Percentiles rank a stretch among this genome's conserved stretches.
phyloP scores from a whole-genome alignment of 1,140 invertebrate genomes.

The Chionoecetes opilio region DNA sequence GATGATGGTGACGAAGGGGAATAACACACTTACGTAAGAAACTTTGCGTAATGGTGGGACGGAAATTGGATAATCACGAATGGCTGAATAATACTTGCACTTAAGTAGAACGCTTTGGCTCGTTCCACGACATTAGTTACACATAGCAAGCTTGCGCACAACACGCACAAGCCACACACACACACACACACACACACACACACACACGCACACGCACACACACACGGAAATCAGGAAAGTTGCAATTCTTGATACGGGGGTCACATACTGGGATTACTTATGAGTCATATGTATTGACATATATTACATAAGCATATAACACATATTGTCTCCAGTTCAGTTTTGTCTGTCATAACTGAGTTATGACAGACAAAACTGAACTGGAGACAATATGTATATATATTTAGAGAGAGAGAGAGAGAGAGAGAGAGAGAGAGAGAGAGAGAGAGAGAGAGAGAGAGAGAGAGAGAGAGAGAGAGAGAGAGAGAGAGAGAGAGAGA shows the following conservation, averaged over 20 bases:
- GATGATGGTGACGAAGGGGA: neutral
- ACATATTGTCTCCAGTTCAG: too few species aligned
- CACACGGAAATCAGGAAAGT: neutral
- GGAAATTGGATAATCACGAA: neutral
- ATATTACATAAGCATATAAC: too few species aligned
- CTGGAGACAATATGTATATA: neutral
- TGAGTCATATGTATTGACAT: too few species aligned
- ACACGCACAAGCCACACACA: neutral
- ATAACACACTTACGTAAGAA: neutral
- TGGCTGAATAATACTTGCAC: neutral
- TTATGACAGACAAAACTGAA: too few species aligned
- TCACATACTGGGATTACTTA: too few species aligned
- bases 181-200: neutral
- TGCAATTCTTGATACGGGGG: too few species aligned
- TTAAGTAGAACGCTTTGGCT: neutral
- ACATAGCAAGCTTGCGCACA: neutral
- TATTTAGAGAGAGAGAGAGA: constrained; percentile 11
- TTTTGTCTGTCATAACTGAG: too few species aligned
- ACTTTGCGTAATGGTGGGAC: neutral
- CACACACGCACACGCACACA: neutral
- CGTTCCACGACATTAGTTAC: neutral
- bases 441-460: neutral
- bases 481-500: too few species aligned
- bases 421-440: constrained; percentile 44
- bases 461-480: constrained; percentile 8